Conservation (phyloP, 2,113 vertebrate species). For the Coryphaenoides rupestris region DNA sequence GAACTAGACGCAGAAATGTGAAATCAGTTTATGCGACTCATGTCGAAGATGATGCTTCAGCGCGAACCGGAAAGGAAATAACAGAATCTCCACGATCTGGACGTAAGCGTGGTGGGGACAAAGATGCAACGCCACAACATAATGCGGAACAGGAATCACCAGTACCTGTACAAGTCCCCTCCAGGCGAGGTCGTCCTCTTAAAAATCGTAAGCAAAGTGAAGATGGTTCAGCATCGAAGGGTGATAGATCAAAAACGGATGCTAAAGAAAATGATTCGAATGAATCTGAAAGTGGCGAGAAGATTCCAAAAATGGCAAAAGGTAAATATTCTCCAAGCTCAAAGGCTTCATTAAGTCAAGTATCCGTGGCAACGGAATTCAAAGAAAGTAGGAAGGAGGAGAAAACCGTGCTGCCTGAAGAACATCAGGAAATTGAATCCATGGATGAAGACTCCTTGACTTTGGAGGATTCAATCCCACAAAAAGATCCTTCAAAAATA, state of each 20-base stretch:
- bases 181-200: conserved; percentile 84
- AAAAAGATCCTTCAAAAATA: conserved; percentile 55
- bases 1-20: conserved; percentile 89
- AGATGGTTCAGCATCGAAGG: conserved; percentile 73
- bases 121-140: conserved; percentile 68
- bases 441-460: conserved; percentile 47
- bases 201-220: conserved; percentile 84
- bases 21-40: conserved; percentile 91
- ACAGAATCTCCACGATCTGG: conserved; percentile 80
- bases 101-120: conserved; percentile 82
- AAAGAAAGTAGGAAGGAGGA: conserved; percentile 78
- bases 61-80: conserved; percentile 78
- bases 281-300: conserved; percentile 76
- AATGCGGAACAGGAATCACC: conserved; percentile 66
- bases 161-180: conserved; percentile 58
- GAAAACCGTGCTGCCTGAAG: conserved; percentile 70
- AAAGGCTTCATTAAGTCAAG: conserved; percentile 49
- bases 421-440: conserved; percentile 65
- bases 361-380: conserved; percentile 41
- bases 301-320: conserved; percentile 68
- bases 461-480: conserved; percentile 41
- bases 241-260: conserved; percentile 73
- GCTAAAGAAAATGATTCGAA: conserved; percentile 79
- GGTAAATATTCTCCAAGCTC: conserved; percentile 58
- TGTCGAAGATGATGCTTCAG: conserved; percentile 78